phyloP scores from a whole-genome alignment of 2,113 vertebrate species.

The Callipepla californica region DNA sequence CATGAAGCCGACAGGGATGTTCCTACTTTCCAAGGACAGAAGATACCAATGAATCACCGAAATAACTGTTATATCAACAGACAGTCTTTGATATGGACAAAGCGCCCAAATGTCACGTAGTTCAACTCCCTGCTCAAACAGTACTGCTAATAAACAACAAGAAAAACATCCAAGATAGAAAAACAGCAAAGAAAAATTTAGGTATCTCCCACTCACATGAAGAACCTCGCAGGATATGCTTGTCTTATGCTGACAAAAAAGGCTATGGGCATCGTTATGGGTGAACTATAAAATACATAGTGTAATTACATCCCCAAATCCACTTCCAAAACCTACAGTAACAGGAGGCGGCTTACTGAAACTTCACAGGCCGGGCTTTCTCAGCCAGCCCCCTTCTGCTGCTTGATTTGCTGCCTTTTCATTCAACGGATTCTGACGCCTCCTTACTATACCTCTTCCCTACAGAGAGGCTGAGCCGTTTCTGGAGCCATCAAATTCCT shows the following conservation, averaged over 20 bases:
- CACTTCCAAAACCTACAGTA: background rate
- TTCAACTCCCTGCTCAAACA: fast-evolving
- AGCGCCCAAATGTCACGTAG: fast-evolving
- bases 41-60: background rate
- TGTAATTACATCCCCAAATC: fast-evolving
- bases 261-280: fast-evolving
- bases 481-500: fast-evolving
- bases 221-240: fast-evolving
- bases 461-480: fast-evolving
- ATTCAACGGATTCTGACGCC: fast-evolving
- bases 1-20: background rate
- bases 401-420: background rate
- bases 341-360: background rate
- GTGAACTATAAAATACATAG: fast-evolving
- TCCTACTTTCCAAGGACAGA: background rate
- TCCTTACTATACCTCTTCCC: fast-evolving
- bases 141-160: background rate
- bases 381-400: fast-evolving
- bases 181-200: background rate
- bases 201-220: background rate
- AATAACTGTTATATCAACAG: background rate
- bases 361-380: fast-evolving
- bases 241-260: fast-evolving
- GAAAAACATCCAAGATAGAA: background rate
- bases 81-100: background rate